Percentiles rank a stretch among this genome's conserved stretches.
Evolutionary conservation across 2,113 vertebrate genomes (phyloP).

Genomic region (Prochilodus magdalenae): DNA sequence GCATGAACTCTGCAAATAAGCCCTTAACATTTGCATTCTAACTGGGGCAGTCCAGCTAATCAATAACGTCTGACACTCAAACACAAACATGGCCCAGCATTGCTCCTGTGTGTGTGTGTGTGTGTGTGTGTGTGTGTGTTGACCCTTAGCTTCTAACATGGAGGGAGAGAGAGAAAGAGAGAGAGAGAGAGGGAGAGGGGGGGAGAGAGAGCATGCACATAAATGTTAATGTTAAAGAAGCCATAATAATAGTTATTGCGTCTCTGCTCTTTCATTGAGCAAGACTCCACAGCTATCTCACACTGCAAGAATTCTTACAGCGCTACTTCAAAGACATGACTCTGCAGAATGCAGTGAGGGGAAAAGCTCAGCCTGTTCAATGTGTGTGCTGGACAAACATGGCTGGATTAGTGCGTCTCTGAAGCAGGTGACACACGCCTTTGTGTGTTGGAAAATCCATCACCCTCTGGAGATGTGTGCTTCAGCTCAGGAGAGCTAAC

Average conservation of each 20-base stretch:
- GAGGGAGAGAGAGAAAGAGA: not conserved
- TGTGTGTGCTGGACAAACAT: constrained; percentile 18
- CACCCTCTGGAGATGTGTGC: constrained; percentile 41
- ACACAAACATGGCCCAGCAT: constrained; percentile 17
- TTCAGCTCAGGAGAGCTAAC: not conserved
- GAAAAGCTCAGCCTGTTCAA: constrained; percentile 6
- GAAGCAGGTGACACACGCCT: constrained; percentile 13
- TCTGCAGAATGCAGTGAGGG: constrained; percentile 2
- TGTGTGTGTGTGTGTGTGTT: constrained; percentile 22
- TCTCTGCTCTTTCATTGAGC: constrained; percentile 44
- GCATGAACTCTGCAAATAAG: constrained; percentile 40
- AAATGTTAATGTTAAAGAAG: constrained; percentile 28
- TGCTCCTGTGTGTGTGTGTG: constrained; percentile 12
- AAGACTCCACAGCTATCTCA: constrained; percentile 34
- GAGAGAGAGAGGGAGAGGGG: not conserved
- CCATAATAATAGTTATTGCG: constrained; percentile 48
- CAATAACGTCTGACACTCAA: constrained; percentile 42
- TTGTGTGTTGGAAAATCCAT: constrained; percentile 34
- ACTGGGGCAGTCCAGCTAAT: constrained; percentile 23
- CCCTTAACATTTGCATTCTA: constrained; percentile 36
- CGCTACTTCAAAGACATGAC: constrained; percentile 42
- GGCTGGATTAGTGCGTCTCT: constrained; percentile 28
- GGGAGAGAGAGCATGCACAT: not conserved
- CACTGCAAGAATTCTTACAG: constrained; percentile 38
- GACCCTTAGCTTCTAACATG: not conserved